Base-by-base conservation (phyloP, 37 sponge, comb jelly and placozoan species). In the Dysidea cf. avara region DNA sequence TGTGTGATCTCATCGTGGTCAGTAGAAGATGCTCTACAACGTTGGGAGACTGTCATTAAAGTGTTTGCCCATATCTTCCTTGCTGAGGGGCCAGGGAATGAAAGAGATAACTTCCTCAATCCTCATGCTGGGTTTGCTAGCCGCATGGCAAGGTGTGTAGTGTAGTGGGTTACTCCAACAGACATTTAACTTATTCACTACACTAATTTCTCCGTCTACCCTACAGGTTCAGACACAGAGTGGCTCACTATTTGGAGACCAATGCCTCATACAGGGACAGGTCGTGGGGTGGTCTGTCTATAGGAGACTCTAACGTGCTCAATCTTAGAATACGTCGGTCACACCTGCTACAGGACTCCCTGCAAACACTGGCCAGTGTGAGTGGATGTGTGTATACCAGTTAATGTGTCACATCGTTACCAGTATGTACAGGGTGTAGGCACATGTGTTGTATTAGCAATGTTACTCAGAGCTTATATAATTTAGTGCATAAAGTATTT, bases 31-130 rank as follows among this genome's bases (percentile, higher is more conserved):
- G 76, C 66, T 18, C 72, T 73, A 0, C 77, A 77, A 39, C 39
- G 89, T 1, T 93, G 94, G 94, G 64, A 77, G 37, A 50, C 62
- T 5, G 56, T 68, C 28, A 87, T 93, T 53, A 56, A 78, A 72
- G 87, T 88, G 25, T 88, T 93, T 77, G 81, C 88, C 25, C 89
- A 93, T 53, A 69, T 93, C 55, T 93, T 93, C 74, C 64, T 88
- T 29, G 85, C 80, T n/a, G 86, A 88, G 37, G 94, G 94, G 1
- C 94, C 94, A 0, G 86, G 87, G 0, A 77, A 53, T 46, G 94
- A 93, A 64, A 55, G 86, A 11, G 32, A 40, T 12, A 93, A 93
- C 81, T 93, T 93, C 89, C 89, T 93, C 56, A 80, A 83, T 21
- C 67, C 79, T 29, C 68, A 81, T 6, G 94, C 89, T 22, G 94